phyloP scores from a whole-genome alignment of 2,113 vertebrate genomes.

The Megaceryle maxima region DNA sequence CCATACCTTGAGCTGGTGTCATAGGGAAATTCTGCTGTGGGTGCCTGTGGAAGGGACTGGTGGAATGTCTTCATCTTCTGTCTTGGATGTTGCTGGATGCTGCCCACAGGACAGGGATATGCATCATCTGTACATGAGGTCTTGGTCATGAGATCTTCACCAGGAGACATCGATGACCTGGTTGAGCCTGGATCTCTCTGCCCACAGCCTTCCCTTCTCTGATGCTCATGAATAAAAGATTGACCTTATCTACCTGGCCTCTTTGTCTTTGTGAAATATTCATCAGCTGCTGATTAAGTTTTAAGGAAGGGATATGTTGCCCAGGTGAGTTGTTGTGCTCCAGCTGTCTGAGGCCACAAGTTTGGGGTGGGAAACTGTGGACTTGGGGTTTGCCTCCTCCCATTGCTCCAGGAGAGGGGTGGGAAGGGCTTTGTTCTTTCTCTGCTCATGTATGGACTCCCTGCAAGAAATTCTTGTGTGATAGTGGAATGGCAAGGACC shows the following conservation, averaged over 20 bases:
- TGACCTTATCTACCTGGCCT: slow-evolving; percentile 50
- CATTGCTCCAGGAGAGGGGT: background rate
- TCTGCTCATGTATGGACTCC: background rate
- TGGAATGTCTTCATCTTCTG: background rate
- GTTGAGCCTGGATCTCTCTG: background rate
- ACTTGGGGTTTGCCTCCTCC: background rate
- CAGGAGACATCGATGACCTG: rapidly evolving
- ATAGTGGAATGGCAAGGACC: background rate
- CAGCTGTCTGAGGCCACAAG: background rate
- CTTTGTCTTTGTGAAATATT: slow-evolving; percentile 68
- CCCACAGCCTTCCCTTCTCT: background rate
- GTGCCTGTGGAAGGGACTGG: background rate
- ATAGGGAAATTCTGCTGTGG: rapidly evolving
- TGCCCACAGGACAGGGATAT: background rate
- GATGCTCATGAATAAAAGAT: slow-evolving; percentile 54
- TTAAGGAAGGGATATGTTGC: slow-evolving; percentile 37
- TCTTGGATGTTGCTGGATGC: background rate
- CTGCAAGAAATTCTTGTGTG: background rate
- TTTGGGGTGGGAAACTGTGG: rapidly evolving
- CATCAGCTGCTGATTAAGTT: slow-evolving; percentile 62
- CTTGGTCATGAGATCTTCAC: background rate
- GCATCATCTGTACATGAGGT: background rate
- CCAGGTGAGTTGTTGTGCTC: background rate
- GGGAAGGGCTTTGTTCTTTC: background rate
- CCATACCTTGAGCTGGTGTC: background rate